Evolutionary conservation across 1,140 invertebrate species (phyloP).

Genomic region (Anastrepha obliqua): DNA sequence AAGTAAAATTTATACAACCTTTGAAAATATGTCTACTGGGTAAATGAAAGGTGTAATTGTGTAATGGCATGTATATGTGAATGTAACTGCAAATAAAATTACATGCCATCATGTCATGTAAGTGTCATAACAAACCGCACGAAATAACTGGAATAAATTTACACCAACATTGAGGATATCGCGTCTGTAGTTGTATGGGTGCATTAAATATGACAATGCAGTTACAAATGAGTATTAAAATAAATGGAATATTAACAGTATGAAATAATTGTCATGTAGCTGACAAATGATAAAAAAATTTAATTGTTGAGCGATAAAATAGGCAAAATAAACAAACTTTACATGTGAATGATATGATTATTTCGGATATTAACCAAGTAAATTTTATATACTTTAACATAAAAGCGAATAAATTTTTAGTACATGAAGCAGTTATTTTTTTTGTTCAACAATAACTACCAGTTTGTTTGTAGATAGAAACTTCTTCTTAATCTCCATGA

Average conservation of each 20-base stretch:
- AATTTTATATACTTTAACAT: no score
- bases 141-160: conserved; percentile 13
- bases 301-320: background rate
- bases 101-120: conserved; percentile 27
- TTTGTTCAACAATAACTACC: no score
- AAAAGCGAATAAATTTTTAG: no score
- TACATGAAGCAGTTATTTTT: no score
- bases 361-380: no score
- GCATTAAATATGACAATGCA: background rate
- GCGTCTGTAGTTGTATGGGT: background rate
- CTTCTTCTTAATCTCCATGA: no score
- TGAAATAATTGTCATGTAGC: conserved; percentile 30
- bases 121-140: background rate
- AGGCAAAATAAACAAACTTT: background rate
- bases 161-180: background rate
- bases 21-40: no score
- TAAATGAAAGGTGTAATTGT: no score
- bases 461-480: no score
- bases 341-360: background rate
- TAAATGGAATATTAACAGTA: background rate
- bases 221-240: background rate
- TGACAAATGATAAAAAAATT: conserved; percentile 23
- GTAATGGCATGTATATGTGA: no score
- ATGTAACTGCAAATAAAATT: background rate
- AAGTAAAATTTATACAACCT: no score